phyloP scores from a whole-genome alignment of 2,797 vertebrate species.

The Mastacembelus armatus region DNA sequence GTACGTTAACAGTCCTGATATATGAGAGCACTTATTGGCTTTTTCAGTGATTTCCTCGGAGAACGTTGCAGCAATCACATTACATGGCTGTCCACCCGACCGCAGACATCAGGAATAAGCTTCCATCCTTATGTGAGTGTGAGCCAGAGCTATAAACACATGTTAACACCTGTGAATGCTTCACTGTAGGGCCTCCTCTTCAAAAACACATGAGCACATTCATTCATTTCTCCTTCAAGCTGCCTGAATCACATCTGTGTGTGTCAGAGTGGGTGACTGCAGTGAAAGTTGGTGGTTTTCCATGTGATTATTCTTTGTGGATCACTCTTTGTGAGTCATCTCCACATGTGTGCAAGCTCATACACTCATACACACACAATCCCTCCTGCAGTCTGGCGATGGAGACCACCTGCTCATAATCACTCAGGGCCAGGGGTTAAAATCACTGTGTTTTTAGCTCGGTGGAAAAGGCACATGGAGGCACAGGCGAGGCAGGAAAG shows the following conservation, averaged over 20 bases:
- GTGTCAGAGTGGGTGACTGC: conserved; percentile 44
- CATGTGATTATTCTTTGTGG: conserved; percentile 56
- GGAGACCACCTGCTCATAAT: conserved; percentile 77
- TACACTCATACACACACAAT: conserved; percentile 40
- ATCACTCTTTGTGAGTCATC: conserved; percentile 69
- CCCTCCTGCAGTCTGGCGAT: conserved; percentile 51
- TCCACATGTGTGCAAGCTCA: conserved; percentile 53
- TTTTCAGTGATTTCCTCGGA: conserved; percentile 46
- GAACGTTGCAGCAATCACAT: conserved; percentile 54
- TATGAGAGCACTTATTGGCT: conserved; percentile 40
- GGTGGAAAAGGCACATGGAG: conserved; percentile 46
- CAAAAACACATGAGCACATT: conserved; percentile 12
- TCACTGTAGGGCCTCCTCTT: conserved; percentile 56
- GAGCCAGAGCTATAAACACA: conserved; percentile 71
- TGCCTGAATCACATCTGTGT: conserved; percentile 59
- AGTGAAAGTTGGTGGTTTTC: conserved; percentile 71
- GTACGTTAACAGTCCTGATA: conserved; percentile 38
- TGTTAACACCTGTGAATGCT: conserved; percentile 78
- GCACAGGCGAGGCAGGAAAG: conserved; percentile 40
- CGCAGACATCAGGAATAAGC: conserved; percentile 36
- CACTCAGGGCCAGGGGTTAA: conserved; percentile 79
- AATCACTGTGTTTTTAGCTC: conserved; percentile 78
- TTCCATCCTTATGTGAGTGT: conserved; percentile 56
- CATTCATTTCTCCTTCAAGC: conserved; percentile 25
- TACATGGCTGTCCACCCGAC: conserved; percentile 41